Evolutionary conservation across 2,113 vertebrate genomes (phyloP).

Genomic region (Hyperopisus bebe): DNA sequence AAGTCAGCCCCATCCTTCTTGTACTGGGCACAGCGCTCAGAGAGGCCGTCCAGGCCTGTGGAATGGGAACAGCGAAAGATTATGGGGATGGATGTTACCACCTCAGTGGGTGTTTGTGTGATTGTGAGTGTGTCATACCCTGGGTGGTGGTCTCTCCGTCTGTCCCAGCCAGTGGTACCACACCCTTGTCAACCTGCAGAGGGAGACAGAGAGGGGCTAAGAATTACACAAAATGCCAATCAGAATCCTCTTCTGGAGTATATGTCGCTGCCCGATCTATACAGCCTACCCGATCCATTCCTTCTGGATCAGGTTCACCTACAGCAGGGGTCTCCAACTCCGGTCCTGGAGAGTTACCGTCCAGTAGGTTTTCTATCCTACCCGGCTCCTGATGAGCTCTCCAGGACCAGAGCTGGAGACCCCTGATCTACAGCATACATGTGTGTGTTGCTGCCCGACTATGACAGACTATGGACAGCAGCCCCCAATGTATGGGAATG

Average conservation of each 20-base stretch:
- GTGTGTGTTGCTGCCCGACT: too few relatives aligned
- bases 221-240: background rate
- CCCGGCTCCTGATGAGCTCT: too few relatives aligned
- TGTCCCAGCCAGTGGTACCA: constrained; percentile 88
- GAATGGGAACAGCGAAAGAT: background rate
- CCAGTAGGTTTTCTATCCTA: too few relatives aligned
- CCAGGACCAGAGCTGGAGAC: too few relatives aligned
- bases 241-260: background rate
- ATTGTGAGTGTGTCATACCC: constrained; percentile 58
- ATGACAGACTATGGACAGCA: too few relatives aligned
- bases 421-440: too few relatives aligned
- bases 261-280: background rate
- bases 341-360: too few relatives aligned
- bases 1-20: constrained; percentile 97
- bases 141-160: constrained; percentile 95
- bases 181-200: constrained; percentile 88
- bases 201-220: background rate
- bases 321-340: background rate
- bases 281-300: background rate
- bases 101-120: background rate
- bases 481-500: too few relatives aligned
- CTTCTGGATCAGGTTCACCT: background rate
- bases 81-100: background rate
- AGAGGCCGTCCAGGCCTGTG: constrained; percentile 85
- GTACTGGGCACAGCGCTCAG: constrained; percentile 93